These are phyloP conservation scores for Sandelia bainsii DNA, from an alignment of 2,797 vertebrate species.

Conservation along the genomic window DNA sequence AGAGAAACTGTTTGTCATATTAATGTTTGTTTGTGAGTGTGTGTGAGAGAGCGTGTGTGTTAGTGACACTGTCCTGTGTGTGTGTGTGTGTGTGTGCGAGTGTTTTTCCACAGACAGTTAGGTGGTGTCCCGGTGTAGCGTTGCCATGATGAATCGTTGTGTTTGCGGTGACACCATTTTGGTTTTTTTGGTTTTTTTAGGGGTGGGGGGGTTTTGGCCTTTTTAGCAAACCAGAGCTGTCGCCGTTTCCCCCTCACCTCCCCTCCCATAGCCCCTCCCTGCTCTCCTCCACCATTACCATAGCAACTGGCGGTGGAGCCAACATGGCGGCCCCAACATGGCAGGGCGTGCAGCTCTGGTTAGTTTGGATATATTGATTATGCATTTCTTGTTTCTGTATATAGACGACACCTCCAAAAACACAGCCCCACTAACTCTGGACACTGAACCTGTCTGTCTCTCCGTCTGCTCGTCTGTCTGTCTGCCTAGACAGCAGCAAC, in stretches of 20 bases:
- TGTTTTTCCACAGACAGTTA: constrained; percentile 61
- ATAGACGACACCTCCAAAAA: constrained; percentile 66
- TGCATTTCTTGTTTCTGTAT: constrained; percentile 70
- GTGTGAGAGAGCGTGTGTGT: constrained; percentile 30
- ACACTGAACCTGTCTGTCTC: constrained; percentile 28
- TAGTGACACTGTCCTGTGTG: constrained; percentile 32
- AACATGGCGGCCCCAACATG: not conserved
- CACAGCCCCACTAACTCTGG: constrained; percentile 25
- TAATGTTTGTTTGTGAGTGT: constrained; percentile 42
- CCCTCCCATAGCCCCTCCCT: rapidly evolving
- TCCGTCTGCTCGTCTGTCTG: constrained; percentile 3
- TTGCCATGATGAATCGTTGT: constrained; percentile 81
- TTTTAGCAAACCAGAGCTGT: constrained; percentile 56
- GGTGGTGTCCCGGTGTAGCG: constrained; percentile 73
- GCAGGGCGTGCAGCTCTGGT: constrained; percentile 46
- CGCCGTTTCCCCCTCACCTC: not conserved
- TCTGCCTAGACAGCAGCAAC: constrained; percentile 18
- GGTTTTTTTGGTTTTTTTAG: too few relatives aligned
- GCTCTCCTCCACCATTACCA: not conserved
- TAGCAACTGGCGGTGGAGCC: constrained; percentile 19
- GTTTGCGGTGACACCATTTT: constrained; percentile 82
- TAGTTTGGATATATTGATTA: constrained; percentile 69
- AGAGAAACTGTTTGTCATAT: constrained; percentile 70
- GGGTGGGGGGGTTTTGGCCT: not conserved
- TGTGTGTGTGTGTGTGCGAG: constrained; percentile 31